Percentiles rank a stretch among this genome's conserved stretches.
phyloP scores from a whole-genome alignment of 1,140 invertebrate species.

The Lamellibrachia luymesi region DNA sequence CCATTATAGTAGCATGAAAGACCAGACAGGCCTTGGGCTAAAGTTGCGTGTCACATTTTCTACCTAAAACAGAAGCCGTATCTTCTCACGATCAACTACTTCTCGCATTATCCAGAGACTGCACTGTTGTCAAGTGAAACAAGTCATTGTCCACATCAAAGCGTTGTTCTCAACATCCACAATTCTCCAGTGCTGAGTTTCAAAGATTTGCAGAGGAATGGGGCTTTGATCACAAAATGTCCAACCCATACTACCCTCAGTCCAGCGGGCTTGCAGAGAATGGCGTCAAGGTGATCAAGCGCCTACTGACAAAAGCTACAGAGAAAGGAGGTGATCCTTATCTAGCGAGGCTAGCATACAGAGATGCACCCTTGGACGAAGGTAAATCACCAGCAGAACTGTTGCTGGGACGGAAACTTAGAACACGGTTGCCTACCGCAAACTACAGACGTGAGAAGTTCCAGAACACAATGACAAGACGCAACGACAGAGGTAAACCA shows the following conservation, averaged over 20 bases:
- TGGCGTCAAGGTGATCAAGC: too few species aligned
- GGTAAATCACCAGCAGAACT: slow-evolving; percentile 25
- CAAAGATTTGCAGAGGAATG: slow-evolving; percentile 50
- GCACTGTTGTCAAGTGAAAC: slow-evolving; percentile 20
- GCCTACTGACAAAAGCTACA: slow-evolving; percentile 31
- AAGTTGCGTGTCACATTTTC: too few species aligned
- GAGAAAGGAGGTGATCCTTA: slow-evolving; percentile 30
- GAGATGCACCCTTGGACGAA: slow-evolving; percentile 32
- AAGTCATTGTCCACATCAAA: slow-evolving; percentile 25
- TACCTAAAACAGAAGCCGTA: too few species aligned
- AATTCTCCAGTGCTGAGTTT: slow-evolving; percentile 51
- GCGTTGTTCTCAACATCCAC: slow-evolving; percentile 49
- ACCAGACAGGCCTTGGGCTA: too few species aligned
- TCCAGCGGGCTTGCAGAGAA: too few species aligned
- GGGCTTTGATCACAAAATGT: slow-evolving; percentile 49
- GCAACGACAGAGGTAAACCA: not conserved
- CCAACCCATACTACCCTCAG: too few species aligned
- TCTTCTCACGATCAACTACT: too few species aligned
- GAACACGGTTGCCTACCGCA: slow-evolving; percentile 24
- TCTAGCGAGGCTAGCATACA: slow-evolving; percentile 30
- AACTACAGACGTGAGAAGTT: too few species aligned
- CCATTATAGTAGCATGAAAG: too few species aligned
- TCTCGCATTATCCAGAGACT: slow-evolving; percentile 16
- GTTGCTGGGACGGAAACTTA: slow-evolving; percentile 28
- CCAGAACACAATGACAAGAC: too few species aligned